These are phyloP conservation scores for Epistrophe grossulariae DNA, from an alignment of 2,888 invertebrate genomes.

Conservation along the genomic window DNA sequence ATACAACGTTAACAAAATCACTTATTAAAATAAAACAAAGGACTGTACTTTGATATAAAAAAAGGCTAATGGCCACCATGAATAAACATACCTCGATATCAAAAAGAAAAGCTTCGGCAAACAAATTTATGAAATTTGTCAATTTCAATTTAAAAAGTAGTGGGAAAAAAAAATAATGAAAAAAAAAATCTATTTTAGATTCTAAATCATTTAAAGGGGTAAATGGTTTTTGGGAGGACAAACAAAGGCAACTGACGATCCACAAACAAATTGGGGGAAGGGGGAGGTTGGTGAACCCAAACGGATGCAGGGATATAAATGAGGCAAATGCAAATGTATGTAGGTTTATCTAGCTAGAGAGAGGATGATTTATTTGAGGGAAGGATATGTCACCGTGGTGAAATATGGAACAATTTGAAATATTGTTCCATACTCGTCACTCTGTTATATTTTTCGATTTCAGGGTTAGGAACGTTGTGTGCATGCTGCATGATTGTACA, in stretches of 20 bases:
- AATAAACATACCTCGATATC: background rate
- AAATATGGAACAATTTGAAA: slow-evolving; percentile 59
- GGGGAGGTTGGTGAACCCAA: background rate
- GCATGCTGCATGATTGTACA: background rate
- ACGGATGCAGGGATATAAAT: slow-evolving; percentile 24
- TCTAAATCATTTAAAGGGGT: slow-evolving; percentile 60
- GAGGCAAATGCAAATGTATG: slow-evolving; percentile 45
- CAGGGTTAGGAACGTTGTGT: slow-evolving; percentile 22
- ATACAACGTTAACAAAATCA: no score
- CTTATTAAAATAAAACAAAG: background rate
- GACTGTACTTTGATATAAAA: background rate
- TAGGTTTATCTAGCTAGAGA: slow-evolving; percentile 17
- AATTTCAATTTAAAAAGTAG: slow-evolving; percentile 66
- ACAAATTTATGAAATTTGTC: slow-evolving; percentile 62
- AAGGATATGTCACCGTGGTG: slow-evolving; percentile 53
- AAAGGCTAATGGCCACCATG: slow-evolving; percentile 2
- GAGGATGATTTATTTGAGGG: slow-evolving; percentile 49
- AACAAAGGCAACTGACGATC: slow-evolving; percentile 27
- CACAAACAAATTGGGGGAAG: background rate
- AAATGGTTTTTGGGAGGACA: slow-evolving; percentile 32
- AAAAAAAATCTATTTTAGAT: slow-evolving; percentile 39
- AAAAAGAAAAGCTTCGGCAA: background rate
- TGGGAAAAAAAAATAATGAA: background rate
- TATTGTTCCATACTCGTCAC: slow-evolving; percentile 38
- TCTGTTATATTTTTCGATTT: slow-evolving; percentile 28